phyloP scores from a whole-genome alignment of 2,797 vertebrate species.

The Scomberomorus guttatus region DNA sequence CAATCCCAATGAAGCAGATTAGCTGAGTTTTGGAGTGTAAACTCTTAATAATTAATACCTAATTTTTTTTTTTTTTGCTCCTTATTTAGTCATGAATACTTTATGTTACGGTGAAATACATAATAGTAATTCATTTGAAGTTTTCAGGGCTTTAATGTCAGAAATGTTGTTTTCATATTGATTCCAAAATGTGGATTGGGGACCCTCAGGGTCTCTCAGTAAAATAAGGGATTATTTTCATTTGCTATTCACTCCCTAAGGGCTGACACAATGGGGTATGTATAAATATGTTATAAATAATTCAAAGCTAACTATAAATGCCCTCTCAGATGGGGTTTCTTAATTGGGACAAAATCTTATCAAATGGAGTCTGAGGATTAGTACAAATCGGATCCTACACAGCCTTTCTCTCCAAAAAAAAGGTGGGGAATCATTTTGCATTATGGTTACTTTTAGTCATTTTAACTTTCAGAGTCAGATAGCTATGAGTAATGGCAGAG shows the following conservation, averaged over 20 bases:
- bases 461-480: background rate
- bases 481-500: background rate
- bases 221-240: background rate
- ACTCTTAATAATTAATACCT: background rate
- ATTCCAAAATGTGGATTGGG: background rate
- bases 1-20: background rate
- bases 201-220: background rate
- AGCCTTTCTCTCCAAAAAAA: background rate
- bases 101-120: background rate
- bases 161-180: slow-evolving; percentile 4
- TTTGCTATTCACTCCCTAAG: background rate
- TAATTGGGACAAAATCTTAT: slow-evolving; percentile 23
- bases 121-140: background rate
- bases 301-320: too few relatives aligned
- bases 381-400: background rate
- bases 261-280: background rate
- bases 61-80: background rate
- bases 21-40: background rate
- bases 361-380: slow-evolving; percentile 18
- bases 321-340: background rate
- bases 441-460: slow-evolving; percentile 5
- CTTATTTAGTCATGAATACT: background rate
- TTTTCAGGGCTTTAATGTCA: background rate
- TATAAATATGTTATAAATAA: background rate
- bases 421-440: background rate